Conservation (phyloP, 2,888 invertebrate genomes). For the Phyllotreta striolata region DNA sequence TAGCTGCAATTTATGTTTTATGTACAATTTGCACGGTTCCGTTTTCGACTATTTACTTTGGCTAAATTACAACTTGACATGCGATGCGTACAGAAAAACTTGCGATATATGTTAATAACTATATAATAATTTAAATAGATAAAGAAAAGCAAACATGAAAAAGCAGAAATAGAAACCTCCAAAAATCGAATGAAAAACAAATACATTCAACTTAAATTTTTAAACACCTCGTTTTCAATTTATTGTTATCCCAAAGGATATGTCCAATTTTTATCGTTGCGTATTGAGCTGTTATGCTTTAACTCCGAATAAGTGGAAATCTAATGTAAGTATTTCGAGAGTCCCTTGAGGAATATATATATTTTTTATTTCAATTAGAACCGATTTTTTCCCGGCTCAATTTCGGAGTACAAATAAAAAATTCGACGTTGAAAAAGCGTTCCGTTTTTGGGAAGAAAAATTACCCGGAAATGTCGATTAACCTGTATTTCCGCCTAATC, state of each 20-base stretch:
- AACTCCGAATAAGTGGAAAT: constrained; percentile 3
- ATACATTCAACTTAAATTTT: neutral
- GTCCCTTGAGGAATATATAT: constrained; percentile 2
- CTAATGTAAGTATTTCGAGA: constrained; percentile 4
- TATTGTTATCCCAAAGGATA: constrained; percentile 16
- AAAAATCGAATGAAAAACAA: too few relatives aligned
- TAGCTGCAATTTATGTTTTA: constrained; percentile 22
- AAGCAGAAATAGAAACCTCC: too few relatives aligned
- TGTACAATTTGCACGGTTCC: constrained; percentile 24
- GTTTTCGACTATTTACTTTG: constrained; percentile 20
- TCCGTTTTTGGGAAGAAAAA: too few relatives aligned
- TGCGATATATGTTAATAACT: constrained; percentile 16
- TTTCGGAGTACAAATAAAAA: too few relatives aligned
- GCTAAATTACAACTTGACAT: constrained; percentile 19
- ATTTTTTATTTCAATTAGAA: constrained; percentile 7
- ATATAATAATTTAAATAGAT: constrained; percentile 12
- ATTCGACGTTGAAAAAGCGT: too few relatives aligned
- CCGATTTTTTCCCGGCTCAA: neutral
- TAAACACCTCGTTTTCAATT: constrained; percentile 13
- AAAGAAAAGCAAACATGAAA: constrained; percentile 3
- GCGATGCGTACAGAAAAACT: constrained; percentile 14
- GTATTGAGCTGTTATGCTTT: constrained; percentile 8
- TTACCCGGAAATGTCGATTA: too few relatives aligned
- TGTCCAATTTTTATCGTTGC: constrained; percentile 14
- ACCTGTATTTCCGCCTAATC: too few relatives aligned